A percentile compares a stretch with the other conserved stretches of the same genome.
phyloP scores from a whole-genome alignment of 2,888 invertebrate species.

The Marasmarcha lunaedactyla region DNA sequence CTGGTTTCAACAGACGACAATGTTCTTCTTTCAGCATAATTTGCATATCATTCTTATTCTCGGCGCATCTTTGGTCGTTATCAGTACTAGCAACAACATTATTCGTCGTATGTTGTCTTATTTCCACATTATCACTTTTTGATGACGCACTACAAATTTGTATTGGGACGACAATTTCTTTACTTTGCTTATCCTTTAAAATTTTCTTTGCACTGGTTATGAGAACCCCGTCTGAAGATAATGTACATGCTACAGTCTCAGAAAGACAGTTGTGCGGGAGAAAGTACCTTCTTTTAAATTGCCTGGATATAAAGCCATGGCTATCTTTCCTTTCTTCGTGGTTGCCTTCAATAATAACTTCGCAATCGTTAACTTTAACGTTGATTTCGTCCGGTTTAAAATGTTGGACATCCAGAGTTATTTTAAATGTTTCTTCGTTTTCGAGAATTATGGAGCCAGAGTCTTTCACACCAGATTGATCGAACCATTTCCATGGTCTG shows the following conservation, averaged over 20 bases:
- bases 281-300: conserved; percentile 52
- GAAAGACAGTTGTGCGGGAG: conserved; percentile 34
- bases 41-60: conserved; percentile 17
- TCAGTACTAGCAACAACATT: not conserved
- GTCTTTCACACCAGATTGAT: conserved; percentile 22
- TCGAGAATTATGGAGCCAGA: conserved; percentile 28
- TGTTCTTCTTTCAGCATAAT: conserved; percentile 26
- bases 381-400: conserved; percentile 76
- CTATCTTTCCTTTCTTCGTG: conserved; percentile 60
- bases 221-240: conserved; percentile 34
- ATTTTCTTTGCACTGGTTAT: conserved; percentile 23
- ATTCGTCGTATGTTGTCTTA: conserved; percentile 1
- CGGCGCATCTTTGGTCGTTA: not conserved
- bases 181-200: conserved; percentile 11
- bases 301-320: conserved; percentile 52
- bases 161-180: conserved; percentile 30
- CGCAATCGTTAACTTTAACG: conserved; percentile 73
- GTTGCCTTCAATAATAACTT: conserved; percentile 70
- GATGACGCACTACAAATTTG: conserved; percentile 20
- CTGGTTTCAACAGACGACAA: conserved; percentile 25
- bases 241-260: conserved; percentile 28
- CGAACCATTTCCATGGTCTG: conserved; percentile 27
- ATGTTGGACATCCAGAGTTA: conserved; percentile 76
- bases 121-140: conserved; percentile 7
- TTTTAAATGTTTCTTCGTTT: conserved; percentile 50